These are phyloP conservation scores for Galeopterus variegatus DNA, from an alignment of 2,113 vertebrate species.

Conservation along the genomic window DNA sequence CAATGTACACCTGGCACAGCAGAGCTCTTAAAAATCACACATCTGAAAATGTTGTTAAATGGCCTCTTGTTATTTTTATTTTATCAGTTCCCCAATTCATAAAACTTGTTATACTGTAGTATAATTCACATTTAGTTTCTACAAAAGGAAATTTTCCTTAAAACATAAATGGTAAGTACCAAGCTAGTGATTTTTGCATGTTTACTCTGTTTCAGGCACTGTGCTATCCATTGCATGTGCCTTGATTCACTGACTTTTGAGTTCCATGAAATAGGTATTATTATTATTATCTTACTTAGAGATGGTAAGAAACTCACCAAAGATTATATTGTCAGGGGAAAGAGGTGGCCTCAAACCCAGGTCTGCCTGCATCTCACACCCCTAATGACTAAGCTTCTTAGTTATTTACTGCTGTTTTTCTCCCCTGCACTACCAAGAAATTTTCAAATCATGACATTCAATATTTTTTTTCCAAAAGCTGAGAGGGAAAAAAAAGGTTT, in stretches of 20 bases:
- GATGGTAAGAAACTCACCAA: not conserved
- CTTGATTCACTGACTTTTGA: not conserved
- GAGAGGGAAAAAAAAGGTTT: not conserved
- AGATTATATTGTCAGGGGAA: not conserved
- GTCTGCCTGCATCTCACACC: not conserved
- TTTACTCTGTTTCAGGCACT: not conserved
- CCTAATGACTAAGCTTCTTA: not conserved
- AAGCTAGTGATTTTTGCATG: not conserved
- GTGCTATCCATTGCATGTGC: not conserved
- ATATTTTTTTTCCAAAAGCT: slow-evolving; percentile 11
- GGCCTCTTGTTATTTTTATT: slow-evolving; percentile 26
- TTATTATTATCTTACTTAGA: not conserved
- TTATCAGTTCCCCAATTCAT: not conserved
- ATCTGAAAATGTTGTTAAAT: not conserved
- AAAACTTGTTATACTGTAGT: not conserved
- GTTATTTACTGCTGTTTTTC: slow-evolving; percentile 43
- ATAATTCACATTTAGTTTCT: not conserved
- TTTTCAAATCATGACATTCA: not conserved
- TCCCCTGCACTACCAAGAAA: slow-evolving; percentile 36
- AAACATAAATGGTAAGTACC: not conserved
- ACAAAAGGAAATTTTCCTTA: slow-evolving; percentile 13
- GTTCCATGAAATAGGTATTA: not conserved
- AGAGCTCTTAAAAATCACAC: not conserved
- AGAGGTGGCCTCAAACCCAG: not conserved
- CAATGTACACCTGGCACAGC: not conserved